Base-by-base conservation (phyloP, 2,113 vertebrate species). In the Corythaixoides concolor region DNA sequence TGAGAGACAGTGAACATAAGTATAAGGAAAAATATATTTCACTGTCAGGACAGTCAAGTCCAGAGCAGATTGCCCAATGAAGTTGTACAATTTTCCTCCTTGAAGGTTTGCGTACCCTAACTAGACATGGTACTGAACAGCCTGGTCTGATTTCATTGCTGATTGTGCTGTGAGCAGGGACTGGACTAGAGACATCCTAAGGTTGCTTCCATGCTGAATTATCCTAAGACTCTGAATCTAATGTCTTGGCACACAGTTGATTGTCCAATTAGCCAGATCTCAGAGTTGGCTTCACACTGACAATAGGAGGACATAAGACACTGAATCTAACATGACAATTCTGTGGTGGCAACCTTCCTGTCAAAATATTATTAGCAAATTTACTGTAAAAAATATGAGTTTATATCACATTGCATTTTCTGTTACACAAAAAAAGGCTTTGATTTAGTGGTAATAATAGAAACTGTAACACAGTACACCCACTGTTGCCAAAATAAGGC, bases 211-310 rank as follows among this genome's bases (percentile, higher is more conserved):
- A 41, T 39, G 17, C 39, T 47, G 12, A 64, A 24, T 56, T 81
- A 19, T 47, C 26, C 24, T 24, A 22, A 14, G 32, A 76, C 11
- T 75, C 27, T 72, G 37, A 45, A 26, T 72, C 19, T 75, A 16
- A 16, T 23, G 5, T 63, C 41, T 83, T 39, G 30, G 15, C 19
- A 27, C 23, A 27, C 8, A 33, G 56, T 5, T 85, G 27, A 23
- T 49, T 63, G 21, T 30, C 28, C 67, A 55, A 0, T 12, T 76
- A 73, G 4, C 23, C 32, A 60, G 39, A 47, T 13, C 55, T 27
- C 37, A 77, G 35, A 60, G 37, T 0, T 84, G 59, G 4, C 39
- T 81, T 73, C 28, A n/a, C 0, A 0, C 8, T 89, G 63, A 60
- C 15, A 52, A 33, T 0, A 73, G 21, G 33, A 85, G 15, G 56